Evolutionary conservation across 2,797 vertebrate genomes (phyloP), one percentile per base, ranked within the genome.

Genomic region (Oophaga sylvatica): DNA sequence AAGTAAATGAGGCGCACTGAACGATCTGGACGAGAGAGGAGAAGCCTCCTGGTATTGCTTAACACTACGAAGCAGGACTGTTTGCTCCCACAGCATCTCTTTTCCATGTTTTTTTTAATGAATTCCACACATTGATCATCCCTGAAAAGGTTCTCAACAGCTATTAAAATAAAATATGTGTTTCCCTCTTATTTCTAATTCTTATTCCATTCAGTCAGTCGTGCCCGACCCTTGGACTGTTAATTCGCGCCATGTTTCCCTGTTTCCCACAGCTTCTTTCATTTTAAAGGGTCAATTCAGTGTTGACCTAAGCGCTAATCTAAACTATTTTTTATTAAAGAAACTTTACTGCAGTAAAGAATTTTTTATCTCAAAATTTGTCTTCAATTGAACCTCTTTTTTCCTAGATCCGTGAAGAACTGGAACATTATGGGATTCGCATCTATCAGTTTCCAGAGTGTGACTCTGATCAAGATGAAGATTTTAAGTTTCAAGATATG

Each of bases 381-480:
- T 20, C 59, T 35, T 78, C 68, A 59, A 16, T 67, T 45, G 0
- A 26, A 15, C 12, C 62, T 29, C 10, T 62, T 12, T 91, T 80
- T 84, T 76, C 82, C 73, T 89, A 99, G 98, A 98, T 99, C 91
- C 95, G 96, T 82, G 96, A 98, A 85, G 97, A 99, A 93, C 97
- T 99, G 0, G 97, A 97, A 53, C 95, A 94, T 70, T 99, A 96
- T 0, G 97, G 97, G 2, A 99, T 99, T 92, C 96, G 96, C 91
- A 97, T 99, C 89, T 99, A 99, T 90, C 97, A 99, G 92, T 99
- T 99, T 90, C 97, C 98, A 0, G 97, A 98, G 81, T 99, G 97
- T 19, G 98, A 99, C 93, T 98, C 97, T 0, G 98, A 99, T 0
- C 97, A 99, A 88, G 97, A 99, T 10, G 98, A 99, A n/a, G 98